A percentile compares a stretch with the other conserved stretches of the same genome.
Evolutionary conservation across 2,113 vertebrate genomes (phyloP).

Genomic region (rabbit (Oryctolagus cuniculus)): DNA sequence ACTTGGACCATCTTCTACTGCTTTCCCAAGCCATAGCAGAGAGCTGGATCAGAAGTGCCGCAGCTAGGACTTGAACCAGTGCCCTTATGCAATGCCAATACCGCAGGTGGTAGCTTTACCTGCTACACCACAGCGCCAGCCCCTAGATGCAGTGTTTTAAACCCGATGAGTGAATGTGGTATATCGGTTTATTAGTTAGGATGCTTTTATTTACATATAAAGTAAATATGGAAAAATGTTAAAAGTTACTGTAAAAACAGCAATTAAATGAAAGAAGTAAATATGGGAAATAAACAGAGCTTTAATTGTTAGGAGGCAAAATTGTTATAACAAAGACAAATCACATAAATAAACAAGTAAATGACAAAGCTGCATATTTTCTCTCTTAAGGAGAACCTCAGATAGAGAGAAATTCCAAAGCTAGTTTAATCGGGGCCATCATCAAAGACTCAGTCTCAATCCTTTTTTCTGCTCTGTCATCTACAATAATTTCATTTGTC

Average conservation of each 20-base stretch:
- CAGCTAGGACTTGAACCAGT: too few relatives aligned
- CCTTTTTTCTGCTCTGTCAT: not conserved
- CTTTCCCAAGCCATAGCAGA: too few relatives aligned
- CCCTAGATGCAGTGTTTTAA: not conserved
- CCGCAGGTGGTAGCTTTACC: too few relatives aligned
- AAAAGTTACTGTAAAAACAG: too few relatives aligned
- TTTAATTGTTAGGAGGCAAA: too few relatives aligned
- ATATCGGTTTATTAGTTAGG: not conserved
- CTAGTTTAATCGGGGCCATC: not conserved
- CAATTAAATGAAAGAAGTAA: too few relatives aligned
- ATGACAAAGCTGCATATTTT: not conserved
- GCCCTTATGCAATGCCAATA: too few relatives aligned
- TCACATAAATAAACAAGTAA: not conserved
- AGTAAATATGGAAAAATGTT: not conserved
- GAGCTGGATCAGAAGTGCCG: too few relatives aligned
- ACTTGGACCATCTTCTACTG: too few relatives aligned
- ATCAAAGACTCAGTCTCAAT: not conserved
- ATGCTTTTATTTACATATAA: not conserved
- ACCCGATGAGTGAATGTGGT: not conserved
- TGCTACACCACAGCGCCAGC: too few relatives aligned
- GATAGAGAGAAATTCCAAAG: not conserved
- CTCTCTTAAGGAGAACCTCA: not conserved
- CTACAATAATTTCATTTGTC: not conserved
- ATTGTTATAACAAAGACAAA: not conserved
- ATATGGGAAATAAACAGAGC: too few relatives aligned